Base-by-base conservation (phyloP, 2,888 invertebrate genomes). In the Drosophila quinaria region DNA sequence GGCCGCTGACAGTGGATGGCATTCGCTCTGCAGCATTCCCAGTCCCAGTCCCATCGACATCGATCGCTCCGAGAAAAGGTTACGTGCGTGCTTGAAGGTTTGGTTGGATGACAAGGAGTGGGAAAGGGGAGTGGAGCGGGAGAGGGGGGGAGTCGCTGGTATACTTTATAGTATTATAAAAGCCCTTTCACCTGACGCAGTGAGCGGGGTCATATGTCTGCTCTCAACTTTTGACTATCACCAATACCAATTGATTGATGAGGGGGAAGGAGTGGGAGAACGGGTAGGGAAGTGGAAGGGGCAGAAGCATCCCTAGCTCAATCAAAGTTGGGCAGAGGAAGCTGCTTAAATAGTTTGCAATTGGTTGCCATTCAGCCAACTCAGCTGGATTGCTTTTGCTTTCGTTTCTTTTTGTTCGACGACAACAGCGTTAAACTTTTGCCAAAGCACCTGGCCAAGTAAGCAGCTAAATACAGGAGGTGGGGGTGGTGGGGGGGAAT, bases 141-240 rank as follows among this genome's bases (percentile, higher is more conserved):
- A 29, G 69, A 19, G 19, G 19, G 19, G 22, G 22, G 22, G 22
- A n/a, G n/a, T n/a, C n/a, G n/a, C 62, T 63, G 88, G 74, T 89
- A 87, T 89, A 87, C 85, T 85, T 89, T 85, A 87, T 87, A 56
- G 82, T 63, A 81, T 85, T 89, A 85, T 75, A 85, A 85, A 84
- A 85, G 78, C 74, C 73, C 69, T 76, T 70, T 74, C 78, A 71
- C 61, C 79, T 70, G 81, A 63, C 66, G 58, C 74, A 69, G 62
- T 70, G 72, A 79, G 22, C 22, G 22, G 74, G 35, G 51, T 54
- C 70, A 68, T 66, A 66, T 68, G 71, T 81, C 79, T 67, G 68
- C 65, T 64, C 74, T 59, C 64, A 68, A 68, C 59, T 60, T 33
- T 54, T 51, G 56, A 61, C 74, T 85, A 79, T 83, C 86, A 88